These are phyloP conservation scores for Brienomyrus longianalis DNA, from an alignment of 2,113 vertebrate genomes.

Conservation along the genomic window DNA sequence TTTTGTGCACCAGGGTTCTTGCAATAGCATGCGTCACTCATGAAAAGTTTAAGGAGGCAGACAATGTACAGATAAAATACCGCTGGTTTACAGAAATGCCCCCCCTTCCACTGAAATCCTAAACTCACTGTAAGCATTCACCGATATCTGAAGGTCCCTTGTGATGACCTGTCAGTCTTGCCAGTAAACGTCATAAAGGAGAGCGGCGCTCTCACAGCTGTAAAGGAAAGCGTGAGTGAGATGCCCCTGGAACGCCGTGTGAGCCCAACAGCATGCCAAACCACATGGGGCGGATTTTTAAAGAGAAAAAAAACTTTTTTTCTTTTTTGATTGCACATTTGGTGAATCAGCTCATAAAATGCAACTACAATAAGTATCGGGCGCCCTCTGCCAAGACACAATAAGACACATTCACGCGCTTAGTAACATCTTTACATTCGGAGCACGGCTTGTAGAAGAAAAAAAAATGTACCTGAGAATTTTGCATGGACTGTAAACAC, in stretches of 20 bases:
- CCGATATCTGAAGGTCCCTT: background rate
- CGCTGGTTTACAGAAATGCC: background rate
- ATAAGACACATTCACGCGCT: constrained; percentile 8
- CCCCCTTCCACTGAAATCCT: background rate
- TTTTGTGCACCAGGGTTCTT: background rate
- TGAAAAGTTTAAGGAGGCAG: background rate
- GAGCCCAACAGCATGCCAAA: background rate
- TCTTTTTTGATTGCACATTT: constrained; percentile 5
- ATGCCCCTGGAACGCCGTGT: too few relatives aligned
- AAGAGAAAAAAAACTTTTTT: background rate
- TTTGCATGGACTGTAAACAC: constrained; percentile 12
- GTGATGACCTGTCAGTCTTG: background rate
- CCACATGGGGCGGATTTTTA: background rate
- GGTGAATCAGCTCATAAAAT: background rate
- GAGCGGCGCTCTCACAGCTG: background rate
- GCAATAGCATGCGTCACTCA: background rate
- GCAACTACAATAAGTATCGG: background rate
- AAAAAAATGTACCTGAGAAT: constrained; percentile 22
- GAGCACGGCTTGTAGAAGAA: background rate
- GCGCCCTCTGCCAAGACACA: background rate
- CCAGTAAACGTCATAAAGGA: background rate
- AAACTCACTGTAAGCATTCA: background rate
- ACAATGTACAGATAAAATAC: background rate
- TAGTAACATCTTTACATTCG: constrained; percentile 17
- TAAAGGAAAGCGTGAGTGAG: background rate